phyloP scores from a whole-genome alignment of 1,140 invertebrate species.

The Sycophila sp. region DNA sequence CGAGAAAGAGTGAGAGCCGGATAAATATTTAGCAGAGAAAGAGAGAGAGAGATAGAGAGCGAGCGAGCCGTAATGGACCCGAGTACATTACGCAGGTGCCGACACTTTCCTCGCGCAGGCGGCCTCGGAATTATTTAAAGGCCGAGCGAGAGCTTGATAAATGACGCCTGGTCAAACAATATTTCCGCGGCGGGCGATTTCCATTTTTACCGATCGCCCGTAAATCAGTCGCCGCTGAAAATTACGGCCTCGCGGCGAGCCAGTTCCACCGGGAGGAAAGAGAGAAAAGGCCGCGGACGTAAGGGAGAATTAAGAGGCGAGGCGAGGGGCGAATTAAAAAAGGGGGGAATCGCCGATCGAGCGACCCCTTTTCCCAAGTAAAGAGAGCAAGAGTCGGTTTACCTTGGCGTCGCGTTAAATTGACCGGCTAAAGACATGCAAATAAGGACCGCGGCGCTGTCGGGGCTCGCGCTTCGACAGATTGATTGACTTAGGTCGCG shows the following conservation, averaged over 20 bases:
- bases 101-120: conserved; percentile 7
- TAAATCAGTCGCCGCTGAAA: background rate
- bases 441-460: too few species aligned
- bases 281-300: background rate
- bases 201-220: background rate
- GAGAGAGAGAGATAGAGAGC: conserved; percentile 26
- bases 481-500: too few species aligned
- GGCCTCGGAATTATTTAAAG: conserved; percentile 21
- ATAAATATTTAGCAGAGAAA: too few species aligned
- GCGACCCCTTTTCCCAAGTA: too few species aligned
- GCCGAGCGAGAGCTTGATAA: background rate
- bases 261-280: background rate
- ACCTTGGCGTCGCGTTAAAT: too few species aligned
- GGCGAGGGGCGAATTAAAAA: too few species aligned
- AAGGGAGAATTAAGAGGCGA: too few species aligned
- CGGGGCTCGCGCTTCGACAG: too few species aligned
- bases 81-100: conserved; percentile 26
- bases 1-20: background rate
- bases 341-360: too few species aligned
- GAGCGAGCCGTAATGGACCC: conserved; percentile 18
- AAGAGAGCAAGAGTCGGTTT: too few species aligned
- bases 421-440: too few species aligned
- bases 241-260: too few species aligned
- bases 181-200: background rate
- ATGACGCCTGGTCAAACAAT: background rate